Evolutionary conservation across 2,888 invertebrate species (phyloP).

Genomic region (Ypsolopha sequella): DNA sequence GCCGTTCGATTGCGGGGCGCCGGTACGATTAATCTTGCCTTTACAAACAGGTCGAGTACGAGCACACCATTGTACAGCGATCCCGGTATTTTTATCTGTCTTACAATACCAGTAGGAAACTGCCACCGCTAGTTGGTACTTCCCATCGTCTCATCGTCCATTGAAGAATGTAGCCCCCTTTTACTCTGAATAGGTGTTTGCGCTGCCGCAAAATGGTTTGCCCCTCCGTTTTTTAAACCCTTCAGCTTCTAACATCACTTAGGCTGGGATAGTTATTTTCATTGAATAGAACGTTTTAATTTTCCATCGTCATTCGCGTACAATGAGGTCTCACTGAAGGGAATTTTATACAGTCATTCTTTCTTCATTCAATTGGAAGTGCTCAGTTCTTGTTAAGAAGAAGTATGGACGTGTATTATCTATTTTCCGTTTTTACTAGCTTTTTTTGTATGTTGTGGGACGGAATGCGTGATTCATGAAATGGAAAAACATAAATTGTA

Average conservation of each 20-base stretch:
- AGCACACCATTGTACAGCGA: conserved; percentile 45
- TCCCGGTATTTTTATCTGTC: conserved; percentile 64
- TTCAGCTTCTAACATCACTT: conserved; percentile 53
- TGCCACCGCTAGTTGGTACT: conserved; percentile 64
- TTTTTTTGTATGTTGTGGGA: too few species aligned
- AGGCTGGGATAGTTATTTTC: conserved; percentile 68
- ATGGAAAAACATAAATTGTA: too few species aligned
- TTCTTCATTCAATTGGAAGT: conserved; percentile 35
- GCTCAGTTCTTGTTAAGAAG: background rate
- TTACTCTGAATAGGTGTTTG: conserved; percentile 64
- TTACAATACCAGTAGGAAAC: conserved; percentile 66
- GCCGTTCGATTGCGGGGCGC: conserved; percentile 39
- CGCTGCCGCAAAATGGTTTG: conserved; percentile 61
- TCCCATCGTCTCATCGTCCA: conserved; percentile 49
- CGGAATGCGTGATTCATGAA: too few species aligned
- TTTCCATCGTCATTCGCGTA: conserved; percentile 61
- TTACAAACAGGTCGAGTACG: conserved; percentile 31
- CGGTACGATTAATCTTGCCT: conserved; percentile 66
- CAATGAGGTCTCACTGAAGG: conserved; percentile 42
- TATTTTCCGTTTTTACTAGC: too few species aligned
- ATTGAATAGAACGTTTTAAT: conserved; percentile 62
- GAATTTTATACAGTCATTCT: conserved; percentile 58
- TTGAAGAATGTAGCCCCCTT: conserved; percentile 46
- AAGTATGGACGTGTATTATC: too few species aligned
- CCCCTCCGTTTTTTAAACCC: conserved; percentile 58